Evolutionary conservation across 2,888 invertebrate genomes (phyloP), one percentile per base, ranked within the genome.

Genomic region (Microplitis deprimator): DNA sequence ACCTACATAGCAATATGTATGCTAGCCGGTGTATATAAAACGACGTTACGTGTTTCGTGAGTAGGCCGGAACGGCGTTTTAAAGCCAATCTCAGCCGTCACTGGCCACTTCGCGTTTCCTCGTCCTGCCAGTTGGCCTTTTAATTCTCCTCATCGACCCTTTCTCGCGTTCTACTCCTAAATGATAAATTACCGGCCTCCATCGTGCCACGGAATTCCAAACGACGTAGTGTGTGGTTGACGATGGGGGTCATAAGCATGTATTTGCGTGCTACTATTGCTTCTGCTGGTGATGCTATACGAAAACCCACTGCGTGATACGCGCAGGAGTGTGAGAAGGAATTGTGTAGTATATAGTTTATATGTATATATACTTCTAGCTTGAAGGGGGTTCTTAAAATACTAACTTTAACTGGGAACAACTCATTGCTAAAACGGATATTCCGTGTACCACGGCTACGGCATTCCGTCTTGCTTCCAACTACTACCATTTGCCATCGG

Each of bases 171-270:
- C 73, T 50, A 50, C 50, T 67, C 77, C 70, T 84, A 86, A 88
- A 88, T 89, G 89, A 89, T 89, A 88, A 89, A 89, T 89, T 86
- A 86, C 85, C 85, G 85, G 85, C 84, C 85, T 84, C 84, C 83
- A 85, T 73, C 73, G 72, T 72, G 69, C 75, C 61, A 17, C 61
- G 60, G 67, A 72, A 71, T 72, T 76, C 68, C 68, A 17, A 20
- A 71, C 41, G 39, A 40, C 17, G 60, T 62, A 20, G 69, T 41
- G 50, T 39, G 69, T 60, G 61, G 59, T 39, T 62, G 71, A 59
- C 65, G 20, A 64, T 41, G 68, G 29, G 76, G 68, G 61, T 39
- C 62, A 41, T 76, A 68, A 68, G 64, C 62, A 68, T 77, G 73
- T 73, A 73, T 74, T 77, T 70, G 73, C 77, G 73, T 77, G 70